These are phyloP conservation scores for Lynx canadensis DNA, from an alignment of 2,113 vertebrate genomes.

Conservation along the genomic window DNA sequence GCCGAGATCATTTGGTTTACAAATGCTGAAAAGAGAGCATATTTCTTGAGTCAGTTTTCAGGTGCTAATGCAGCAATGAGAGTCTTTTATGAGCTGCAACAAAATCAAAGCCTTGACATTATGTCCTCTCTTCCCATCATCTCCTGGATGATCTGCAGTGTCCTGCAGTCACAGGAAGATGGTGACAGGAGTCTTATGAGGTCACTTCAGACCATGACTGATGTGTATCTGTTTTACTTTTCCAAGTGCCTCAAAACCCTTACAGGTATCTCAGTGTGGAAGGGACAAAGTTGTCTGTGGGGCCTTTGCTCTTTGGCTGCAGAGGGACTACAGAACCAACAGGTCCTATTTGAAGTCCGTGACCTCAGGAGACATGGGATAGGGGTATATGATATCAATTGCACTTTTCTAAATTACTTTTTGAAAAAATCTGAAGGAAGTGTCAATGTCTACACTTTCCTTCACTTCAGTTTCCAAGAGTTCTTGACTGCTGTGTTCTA, in stretches of 20 bases:
- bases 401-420: slow-evolving; percentile 37
- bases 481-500: slow-evolving; percentile 55
- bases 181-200: slow-evolving; percentile 9
- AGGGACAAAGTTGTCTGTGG: slow-evolving; percentile 51
- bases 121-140: slow-evolving; percentile 46
- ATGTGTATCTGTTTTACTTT: slow-evolving; percentile 60
- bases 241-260: slow-evolving; percentile 58
- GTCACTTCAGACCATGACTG: slow-evolving; percentile 53
- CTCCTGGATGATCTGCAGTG: slow-evolving; percentile 56
- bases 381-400: slow-evolving; percentile 17
- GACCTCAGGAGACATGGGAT: slow-evolving; percentile 57
- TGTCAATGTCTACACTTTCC: slow-evolving; percentile 36
- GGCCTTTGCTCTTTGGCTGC: slow-evolving; percentile 58
- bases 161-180: slow-evolving; percentile 24
- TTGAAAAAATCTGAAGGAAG: slow-evolving; percentile 27
- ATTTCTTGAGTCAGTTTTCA: slow-evolving; percentile 62
- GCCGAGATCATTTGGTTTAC: slow-evolving; percentile 55
- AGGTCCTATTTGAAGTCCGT: slow-evolving; percentile 45
- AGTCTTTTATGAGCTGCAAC: slow-evolving; percentile 26
- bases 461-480: slow-evolving; percentile 66
- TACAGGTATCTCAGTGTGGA: slow-evolving; percentile 17
- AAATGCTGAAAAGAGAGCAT: slow-evolving; percentile 52
- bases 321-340: slow-evolving; percentile 46
- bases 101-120: slow-evolving; percentile 58
- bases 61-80: slow-evolving; percentile 2